These are phyloP conservation scores for Percopsis omiscomaycus DNA, from an alignment of 2,797 vertebrate genomes.

Conservation along the genomic window DNA sequence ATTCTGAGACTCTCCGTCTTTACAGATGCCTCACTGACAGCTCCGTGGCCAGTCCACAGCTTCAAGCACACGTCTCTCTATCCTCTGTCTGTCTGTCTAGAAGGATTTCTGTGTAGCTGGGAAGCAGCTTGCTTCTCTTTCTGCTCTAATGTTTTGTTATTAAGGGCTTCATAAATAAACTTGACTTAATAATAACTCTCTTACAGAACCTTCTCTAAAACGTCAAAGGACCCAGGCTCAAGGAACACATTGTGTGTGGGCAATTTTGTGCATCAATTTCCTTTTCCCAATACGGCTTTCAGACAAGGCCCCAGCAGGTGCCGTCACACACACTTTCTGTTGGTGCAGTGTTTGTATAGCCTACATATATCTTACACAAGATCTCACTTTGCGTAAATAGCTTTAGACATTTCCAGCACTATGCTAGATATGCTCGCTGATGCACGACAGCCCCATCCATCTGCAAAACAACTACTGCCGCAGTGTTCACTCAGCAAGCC, in stretches of 20 bases:
- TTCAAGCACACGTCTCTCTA: conserved; percentile 9
- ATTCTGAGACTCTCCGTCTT: conserved; percentile 45
- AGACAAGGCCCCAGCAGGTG: conserved; percentile 47
- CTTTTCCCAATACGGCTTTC: not conserved
- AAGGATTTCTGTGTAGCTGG: too few species aligned
- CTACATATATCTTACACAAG: conserved; percentile 44
- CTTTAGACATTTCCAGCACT: conserved; percentile 32
- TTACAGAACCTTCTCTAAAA: too few species aligned
- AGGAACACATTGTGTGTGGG: conserved; percentile 15
- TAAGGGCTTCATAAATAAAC: too few species aligned
- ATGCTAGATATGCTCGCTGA: conserved; percentile 45
- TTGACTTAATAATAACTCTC: too few species aligned
- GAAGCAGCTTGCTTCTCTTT: too few species aligned
- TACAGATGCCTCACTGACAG: conserved; percentile 48
- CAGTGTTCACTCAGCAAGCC: conserved; percentile 24
- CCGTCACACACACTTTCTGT: conserved; percentile 48
- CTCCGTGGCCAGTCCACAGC: conserved; percentile 44
- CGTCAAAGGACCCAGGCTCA: too few species aligned
- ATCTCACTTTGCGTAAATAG: conserved; percentile 44
- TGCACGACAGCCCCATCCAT: conserved; percentile 47
- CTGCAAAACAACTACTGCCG: conserved; percentile 32
- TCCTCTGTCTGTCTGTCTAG: conserved; percentile 4
- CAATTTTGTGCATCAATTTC: not conserved
- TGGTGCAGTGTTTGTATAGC: conserved; percentile 36
- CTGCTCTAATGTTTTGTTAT: too few species aligned